Conservation (phyloP, 2,888 invertebrate genomes). For the Thelaira solivaga region DNA sequence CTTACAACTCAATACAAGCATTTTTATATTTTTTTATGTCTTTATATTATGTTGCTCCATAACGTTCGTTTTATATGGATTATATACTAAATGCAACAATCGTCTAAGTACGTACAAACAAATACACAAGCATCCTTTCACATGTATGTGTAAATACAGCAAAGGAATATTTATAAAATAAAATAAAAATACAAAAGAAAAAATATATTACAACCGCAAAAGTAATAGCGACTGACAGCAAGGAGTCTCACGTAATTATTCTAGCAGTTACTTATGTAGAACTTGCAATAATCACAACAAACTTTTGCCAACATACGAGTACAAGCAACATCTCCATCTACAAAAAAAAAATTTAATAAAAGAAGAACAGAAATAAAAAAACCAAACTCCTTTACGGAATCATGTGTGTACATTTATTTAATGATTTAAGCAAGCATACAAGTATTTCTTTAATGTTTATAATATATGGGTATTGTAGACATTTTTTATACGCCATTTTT, state of each 20-base stretch:
- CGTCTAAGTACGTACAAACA: conserved; percentile 10
- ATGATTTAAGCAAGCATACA: background rate
- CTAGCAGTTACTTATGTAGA: background rate
- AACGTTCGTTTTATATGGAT: background rate
- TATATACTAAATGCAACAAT: conserved; percentile 13
- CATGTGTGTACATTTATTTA: conserved; percentile 10
- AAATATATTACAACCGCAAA: conserved; percentile 6
- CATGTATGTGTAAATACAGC: background rate
- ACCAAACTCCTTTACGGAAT: background rate
- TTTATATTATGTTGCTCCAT: background rate
- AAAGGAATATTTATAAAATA: conserved; percentile 4
- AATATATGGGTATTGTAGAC: background rate
- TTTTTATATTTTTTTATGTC: background rate
- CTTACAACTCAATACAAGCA: background rate
- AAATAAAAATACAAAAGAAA: no score
- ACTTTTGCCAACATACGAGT: no score
- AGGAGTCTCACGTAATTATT: conserved; percentile 3
- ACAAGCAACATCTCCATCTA: no score
- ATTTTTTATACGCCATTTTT: conserved; percentile 18
- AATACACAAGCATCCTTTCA: background rate
- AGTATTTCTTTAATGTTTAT: background rate
- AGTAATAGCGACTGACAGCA: background rate
- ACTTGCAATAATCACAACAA: conserved; percentile 31
- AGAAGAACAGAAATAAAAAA: no score
- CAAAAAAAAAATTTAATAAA: no score